Percentiles rank a stretch among this genome's conserved stretches.
phyloP scores from a whole-genome alignment of 1,140 invertebrate species.

The Fopius arisanus region DNA sequence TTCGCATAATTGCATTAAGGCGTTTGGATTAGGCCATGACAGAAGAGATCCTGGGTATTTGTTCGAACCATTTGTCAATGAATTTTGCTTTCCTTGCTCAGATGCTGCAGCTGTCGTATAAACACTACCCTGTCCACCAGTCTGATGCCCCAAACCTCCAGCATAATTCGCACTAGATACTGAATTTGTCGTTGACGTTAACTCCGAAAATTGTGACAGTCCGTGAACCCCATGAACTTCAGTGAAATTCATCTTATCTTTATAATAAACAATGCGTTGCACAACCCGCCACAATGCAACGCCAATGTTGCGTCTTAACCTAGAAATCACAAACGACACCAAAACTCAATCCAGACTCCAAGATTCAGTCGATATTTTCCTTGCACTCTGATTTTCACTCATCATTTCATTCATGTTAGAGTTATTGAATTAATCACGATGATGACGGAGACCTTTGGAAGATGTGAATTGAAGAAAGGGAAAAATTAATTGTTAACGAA shows the following conservation, averaged over 20 bases:
- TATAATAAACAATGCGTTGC: not conserved
- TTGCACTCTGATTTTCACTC: not conserved
- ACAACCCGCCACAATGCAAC: slow-evolving; percentile 2
- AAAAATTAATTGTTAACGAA: not conserved
- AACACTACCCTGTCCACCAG: slow-evolving; percentile 42
- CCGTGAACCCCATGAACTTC: slow-evolving; percentile 46
- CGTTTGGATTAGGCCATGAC: slow-evolving; percentile 55
- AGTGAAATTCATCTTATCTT: slow-evolving; percentile 54
- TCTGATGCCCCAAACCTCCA: slow-evolving; percentile 39
- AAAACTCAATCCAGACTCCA: not conserved
- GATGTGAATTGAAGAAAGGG: not conserved
- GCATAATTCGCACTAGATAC: slow-evolving; percentile 42
- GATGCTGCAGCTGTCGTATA: slow-evolving; percentile 48
- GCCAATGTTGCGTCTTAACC: slow-evolving; percentile 2
- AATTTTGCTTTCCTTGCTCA: slow-evolving; percentile 47
- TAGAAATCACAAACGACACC: not conserved
- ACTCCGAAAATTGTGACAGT: slow-evolving; percentile 57
- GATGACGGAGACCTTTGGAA: not conserved
- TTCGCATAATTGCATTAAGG: slow-evolving; percentile 57
- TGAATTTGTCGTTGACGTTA: slow-evolving; percentile 46
- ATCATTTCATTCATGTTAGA: not conserved
- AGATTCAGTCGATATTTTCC: not conserved
- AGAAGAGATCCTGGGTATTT: slow-evolving; percentile 56
- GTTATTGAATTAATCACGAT: not conserved
- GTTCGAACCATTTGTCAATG: slow-evolving; percentile 49